Evolutionary conservation across 2,797 vertebrate species (phyloP).

Genomic region (Fringilla coelebs): DNA sequence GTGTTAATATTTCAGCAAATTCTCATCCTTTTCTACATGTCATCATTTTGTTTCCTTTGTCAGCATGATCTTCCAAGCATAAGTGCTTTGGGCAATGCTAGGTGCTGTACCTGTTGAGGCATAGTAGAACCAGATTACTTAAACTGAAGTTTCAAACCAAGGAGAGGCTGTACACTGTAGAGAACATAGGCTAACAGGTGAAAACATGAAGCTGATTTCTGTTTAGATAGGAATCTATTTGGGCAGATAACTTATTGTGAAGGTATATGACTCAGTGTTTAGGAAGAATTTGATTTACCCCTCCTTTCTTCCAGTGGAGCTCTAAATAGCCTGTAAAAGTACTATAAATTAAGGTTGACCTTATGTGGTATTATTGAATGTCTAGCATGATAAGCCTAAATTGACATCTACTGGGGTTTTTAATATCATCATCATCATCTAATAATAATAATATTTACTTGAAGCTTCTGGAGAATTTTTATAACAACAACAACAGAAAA

Average conservation of each 20-base stretch:
- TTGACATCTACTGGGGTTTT: neutral
- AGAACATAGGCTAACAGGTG: neutral
- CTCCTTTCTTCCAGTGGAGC: neutral
- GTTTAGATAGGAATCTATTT: conserved; percentile 38
- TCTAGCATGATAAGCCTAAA: neutral
- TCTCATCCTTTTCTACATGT: neutral
- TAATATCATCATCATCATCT: too few relatives aligned
- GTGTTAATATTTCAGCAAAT: neutral
- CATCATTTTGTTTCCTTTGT: neutral
- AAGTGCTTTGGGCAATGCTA: neutral
- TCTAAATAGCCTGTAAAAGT: conserved; percentile 39
- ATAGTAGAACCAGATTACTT: neutral
- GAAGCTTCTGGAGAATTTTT: neutral
- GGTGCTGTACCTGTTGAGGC: neutral
- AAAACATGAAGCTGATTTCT: conserved; percentile 49
- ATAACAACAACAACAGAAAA: neutral
- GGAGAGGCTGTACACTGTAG: neutral
- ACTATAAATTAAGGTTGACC: neutral
- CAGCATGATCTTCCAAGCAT: neutral
- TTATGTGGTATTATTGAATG: neutral
- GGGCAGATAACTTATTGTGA: conserved; percentile 20
- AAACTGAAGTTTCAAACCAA: conserved; percentile 8
- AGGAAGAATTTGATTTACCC: conserved; percentile 31
- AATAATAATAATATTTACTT: neutral
- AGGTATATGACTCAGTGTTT: conserved; percentile 26